These are phyloP conservation scores for Epinotia bilunana DNA, from an alignment of 2,888 invertebrate genomes.

Conservation along the genomic window DNA sequence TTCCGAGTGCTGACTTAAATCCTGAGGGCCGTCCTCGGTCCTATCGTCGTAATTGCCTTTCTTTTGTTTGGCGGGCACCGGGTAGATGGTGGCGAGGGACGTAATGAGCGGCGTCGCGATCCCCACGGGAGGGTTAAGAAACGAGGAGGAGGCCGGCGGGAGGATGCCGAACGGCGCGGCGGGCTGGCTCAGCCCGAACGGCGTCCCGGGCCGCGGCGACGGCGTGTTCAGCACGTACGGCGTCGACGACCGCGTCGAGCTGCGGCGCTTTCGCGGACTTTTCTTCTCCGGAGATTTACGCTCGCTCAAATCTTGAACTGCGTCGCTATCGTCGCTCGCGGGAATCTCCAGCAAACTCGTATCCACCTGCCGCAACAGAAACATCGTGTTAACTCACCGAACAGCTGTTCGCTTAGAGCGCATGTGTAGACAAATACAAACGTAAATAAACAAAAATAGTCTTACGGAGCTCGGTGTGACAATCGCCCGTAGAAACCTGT, in stretches of 20 bases:
- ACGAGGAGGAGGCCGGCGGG: conserved; percentile 71
- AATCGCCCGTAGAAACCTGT: conserved; percentile 83
- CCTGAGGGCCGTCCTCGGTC: conserved; percentile 73
- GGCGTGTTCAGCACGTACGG: conserved; percentile 80
- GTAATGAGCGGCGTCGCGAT: conserved; percentile 79
- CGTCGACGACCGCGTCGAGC: conserved; percentile 77
- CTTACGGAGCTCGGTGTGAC: conserved; percentile 83
- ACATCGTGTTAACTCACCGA: conserved; percentile 9
- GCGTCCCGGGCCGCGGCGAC: conserved; percentile 77
- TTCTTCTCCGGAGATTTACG: conserved; percentile 80
- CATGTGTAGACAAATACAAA: conserved; percentile 53
- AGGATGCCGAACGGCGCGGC: conserved; percentile 72
- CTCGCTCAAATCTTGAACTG: conserved; percentile 78
- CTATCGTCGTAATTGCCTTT: conserved; percentile 67
- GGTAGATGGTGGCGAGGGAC: conserved; percentile 77
- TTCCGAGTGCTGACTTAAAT: conserved; percentile 78
- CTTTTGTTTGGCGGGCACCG: conserved; percentile 76
- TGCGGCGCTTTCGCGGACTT: conserved; percentile 77
- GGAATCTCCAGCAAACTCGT: conserved; percentile 78
- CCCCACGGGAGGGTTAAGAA: conserved; percentile 79
- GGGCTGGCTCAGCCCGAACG: conserved; percentile 74
- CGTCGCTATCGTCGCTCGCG: conserved; percentile 79
- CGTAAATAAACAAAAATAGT: conserved; percentile 55
- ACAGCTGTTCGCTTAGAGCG: conserved; percentile 51
- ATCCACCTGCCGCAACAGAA: conserved; percentile 65